These are phyloP conservation scores for Lates calcarifer DNA, from an alignment of 2,113 vertebrate genomes.

Conservation along the genomic window DNA sequence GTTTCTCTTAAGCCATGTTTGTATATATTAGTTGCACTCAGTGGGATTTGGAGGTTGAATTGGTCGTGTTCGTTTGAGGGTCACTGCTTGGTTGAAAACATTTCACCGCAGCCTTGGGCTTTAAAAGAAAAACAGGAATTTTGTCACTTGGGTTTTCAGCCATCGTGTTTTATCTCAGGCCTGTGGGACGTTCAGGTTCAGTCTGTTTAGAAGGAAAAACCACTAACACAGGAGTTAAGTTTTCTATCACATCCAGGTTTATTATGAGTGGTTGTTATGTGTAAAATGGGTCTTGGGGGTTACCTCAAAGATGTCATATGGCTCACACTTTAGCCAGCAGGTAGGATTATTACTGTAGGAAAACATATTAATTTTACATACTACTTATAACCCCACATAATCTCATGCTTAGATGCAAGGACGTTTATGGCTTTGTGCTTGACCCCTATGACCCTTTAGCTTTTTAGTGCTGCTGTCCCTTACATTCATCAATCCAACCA, in stretches of 20 bases:
- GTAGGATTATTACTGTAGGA: conserved; percentile 5
- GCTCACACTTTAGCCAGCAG: conserved; percentile 40
- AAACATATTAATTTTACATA: background rate
- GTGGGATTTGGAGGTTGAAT: conserved; percentile 20
- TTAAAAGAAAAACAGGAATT: background rate
- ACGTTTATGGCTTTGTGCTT: conserved; percentile 2
- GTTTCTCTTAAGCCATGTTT: conserved; percentile 45
- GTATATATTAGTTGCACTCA: conserved; percentile 55
- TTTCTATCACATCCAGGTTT: conserved; percentile 16
- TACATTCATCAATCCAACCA: background rate
- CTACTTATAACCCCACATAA: background rate
- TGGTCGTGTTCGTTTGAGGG: conserved; percentile 11
- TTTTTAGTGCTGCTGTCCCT: conserved; percentile 8
- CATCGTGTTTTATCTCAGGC: conserved; percentile 33
- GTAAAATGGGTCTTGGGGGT: conserved; percentile 1
- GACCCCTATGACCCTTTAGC: conserved; percentile 21
- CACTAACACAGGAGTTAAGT: conserved; percentile 13
- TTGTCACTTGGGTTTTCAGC: background rate
- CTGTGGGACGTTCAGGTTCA: conserved; percentile 25
- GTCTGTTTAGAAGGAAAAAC: conserved; percentile 18
- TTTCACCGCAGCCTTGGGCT: background rate
- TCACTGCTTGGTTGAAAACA: conserved; percentile 13
- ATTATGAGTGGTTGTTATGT: conserved; percentile 4
- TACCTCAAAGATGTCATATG: background rate
- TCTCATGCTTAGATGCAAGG: background rate